These are phyloP conservation scores for Campoletis sonorensis DNA, from an alignment of 1,140 invertebrate genomes.

Conservation along the genomic window DNA sequence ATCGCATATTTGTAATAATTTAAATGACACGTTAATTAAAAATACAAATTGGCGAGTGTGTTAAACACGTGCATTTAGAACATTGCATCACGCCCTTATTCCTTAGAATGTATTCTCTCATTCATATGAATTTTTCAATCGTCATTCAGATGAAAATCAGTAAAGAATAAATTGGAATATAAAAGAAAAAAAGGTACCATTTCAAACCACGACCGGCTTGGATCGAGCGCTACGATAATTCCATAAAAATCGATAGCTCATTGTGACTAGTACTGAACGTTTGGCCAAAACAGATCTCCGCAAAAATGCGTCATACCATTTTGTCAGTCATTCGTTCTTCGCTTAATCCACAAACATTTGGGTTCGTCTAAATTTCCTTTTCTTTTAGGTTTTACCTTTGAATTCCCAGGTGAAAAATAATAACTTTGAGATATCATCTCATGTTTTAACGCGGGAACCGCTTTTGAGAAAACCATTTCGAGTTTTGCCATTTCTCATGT, in stretches of 20 bases:
- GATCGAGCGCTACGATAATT: no score
- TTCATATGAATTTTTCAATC: no score
- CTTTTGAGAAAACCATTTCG: conserved; percentile 70
- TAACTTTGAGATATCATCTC: conserved; percentile 49
- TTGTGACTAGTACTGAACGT: neutral
- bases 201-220: no score
- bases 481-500: conserved; percentile 68
- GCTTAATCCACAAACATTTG: neutral
- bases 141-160: no score
- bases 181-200: no score
- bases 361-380: neutral
- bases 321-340: neutral
- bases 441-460: conserved; percentile 68
- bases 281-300: neutral
- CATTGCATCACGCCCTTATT: no score
- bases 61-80: no score
- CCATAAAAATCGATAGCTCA: neutral
- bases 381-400: neutral
- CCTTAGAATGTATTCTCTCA: no score
- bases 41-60: no score
- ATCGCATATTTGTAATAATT: no score
- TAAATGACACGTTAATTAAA: no score
- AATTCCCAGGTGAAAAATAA: neutral
- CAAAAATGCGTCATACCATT: neutral
- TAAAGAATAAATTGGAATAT: no score